Percentiles rank a stretch among this genome's conserved stretches.
phyloP scores from a whole-genome alignment of 2,797 vertebrate species.

The Cirrhinus mrigala region DNA sequence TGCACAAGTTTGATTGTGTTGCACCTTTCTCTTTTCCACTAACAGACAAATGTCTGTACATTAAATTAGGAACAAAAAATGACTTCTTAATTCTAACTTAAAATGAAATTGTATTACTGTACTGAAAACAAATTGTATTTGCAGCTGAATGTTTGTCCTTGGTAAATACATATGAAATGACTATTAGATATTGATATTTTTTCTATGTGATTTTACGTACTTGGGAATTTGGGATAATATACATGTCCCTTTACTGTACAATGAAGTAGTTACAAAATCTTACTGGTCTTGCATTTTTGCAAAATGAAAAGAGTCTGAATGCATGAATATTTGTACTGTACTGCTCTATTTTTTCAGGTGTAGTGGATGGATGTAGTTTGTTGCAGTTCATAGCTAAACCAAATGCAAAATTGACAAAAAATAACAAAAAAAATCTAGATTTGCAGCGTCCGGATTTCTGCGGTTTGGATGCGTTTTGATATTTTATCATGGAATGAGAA shows the following conservation, averaged over 20 bases:
- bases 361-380: constrained; percentile 52
- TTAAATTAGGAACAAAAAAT: constrained; percentile 42
- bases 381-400: constrained; percentile 61
- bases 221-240: constrained; percentile 63
- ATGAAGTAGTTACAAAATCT: constrained; percentile 58
- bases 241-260: constrained; percentile 66
- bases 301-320: constrained; percentile 51
- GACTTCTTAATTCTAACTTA: constrained; percentile 39
- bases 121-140: constrained; percentile 59
- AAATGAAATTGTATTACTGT: constrained; percentile 60
- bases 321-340: constrained; percentile 55
- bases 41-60: constrained; percentile 54
- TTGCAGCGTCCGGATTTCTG: constrained; percentile 4
- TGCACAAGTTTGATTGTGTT: constrained; percentile 67
- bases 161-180: constrained; percentile 67
- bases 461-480: constrained; percentile 14
- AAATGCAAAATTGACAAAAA: constrained; percentile 51
- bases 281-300: constrained; percentile 54
- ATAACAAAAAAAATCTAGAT: not conserved
- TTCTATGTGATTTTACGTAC: constrained; percentile 67
- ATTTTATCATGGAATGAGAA: constrained; percentile 14
- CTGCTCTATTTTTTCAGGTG: constrained; percentile 39
- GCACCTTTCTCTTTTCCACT: constrained; percentile 53
- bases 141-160: constrained; percentile 74
- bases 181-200: constrained; percentile 69